Evolutionary conservation across 2,797 vertebrate species (phyloP).

Genomic region (Xerus rutilus): DNA sequence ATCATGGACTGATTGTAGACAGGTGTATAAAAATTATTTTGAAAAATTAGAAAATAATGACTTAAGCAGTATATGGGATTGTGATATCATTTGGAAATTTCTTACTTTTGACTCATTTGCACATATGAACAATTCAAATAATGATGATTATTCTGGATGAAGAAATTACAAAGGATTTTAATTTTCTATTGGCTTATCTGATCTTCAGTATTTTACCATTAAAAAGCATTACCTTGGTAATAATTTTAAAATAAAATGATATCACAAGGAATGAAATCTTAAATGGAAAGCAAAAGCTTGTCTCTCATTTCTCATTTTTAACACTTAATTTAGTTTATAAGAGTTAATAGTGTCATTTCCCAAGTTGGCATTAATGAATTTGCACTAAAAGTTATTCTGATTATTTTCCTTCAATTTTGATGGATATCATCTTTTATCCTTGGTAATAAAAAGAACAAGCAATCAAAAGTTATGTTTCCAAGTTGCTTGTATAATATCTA

Average conservation of each 20-base stretch:
- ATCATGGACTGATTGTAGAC: conserved; percentile 14
- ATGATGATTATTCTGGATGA: background rate
- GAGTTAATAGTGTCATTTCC: conserved; percentile 41
- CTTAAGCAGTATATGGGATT: background rate
- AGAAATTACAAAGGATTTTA: conserved; percentile 8
- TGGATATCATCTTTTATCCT: conserved; percentile 54
- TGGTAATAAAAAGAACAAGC: conserved; percentile 66
- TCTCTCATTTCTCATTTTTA: conserved; percentile 18
- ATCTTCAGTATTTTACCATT: background rate
- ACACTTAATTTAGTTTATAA: conserved; percentile 43
- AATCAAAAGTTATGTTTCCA: conserved; percentile 64
- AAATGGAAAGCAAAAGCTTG: background rate
- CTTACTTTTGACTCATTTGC: conserved; percentile 62
- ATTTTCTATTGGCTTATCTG: conserved; percentile 29
- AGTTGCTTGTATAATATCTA: conserved; percentile 60
- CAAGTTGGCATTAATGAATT: conserved; percentile 64
- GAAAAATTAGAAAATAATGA: background rate
- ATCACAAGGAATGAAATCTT: background rate
- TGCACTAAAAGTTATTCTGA: conserved; percentile 56
- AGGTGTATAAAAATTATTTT: background rate
- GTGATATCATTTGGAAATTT: background rate
- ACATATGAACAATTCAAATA: conserved; percentile 21
- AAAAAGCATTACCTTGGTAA: background rate
- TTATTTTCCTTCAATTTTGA: conserved; percentile 70
- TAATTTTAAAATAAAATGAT: conserved; percentile 56